Conservation (phyloP, 92 coral and sea anemone genomes). For the Porites divaricata region DNA sequence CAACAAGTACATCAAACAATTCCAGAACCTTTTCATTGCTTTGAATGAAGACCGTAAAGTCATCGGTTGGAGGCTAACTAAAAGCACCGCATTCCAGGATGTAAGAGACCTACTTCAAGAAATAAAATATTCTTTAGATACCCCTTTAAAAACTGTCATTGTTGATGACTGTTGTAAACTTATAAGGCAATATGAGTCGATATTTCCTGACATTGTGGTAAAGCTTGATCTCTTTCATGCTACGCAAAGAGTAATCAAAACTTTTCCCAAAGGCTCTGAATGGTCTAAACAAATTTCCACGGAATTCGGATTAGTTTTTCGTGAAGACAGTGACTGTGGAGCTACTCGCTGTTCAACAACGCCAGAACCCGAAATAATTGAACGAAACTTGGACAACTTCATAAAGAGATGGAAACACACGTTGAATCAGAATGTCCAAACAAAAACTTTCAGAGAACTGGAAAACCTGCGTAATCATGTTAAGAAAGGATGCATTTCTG, state of each 20-base stretch:
- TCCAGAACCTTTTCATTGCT: constrained; percentile 26
- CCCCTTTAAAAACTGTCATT: background rate
- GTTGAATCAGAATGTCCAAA: constrained; percentile 6
- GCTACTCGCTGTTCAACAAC: constrained; percentile 20
- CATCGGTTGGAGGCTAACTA: constrained; percentile 46
- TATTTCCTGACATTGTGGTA: constrained; percentile 11
- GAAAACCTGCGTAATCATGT: constrained; percentile 29
- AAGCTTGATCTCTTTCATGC: constrained; percentile 23
- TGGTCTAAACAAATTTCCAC: constrained; percentile 8
- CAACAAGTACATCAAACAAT: constrained; percentile 14
- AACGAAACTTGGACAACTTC: constrained; percentile 33
- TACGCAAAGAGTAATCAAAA: constrained; percentile 35
- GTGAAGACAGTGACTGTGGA: constrained; percentile 34
- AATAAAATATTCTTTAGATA: constrained; percentile 7
- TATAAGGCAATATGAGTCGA: background rate
- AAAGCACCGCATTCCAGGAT: constrained; percentile 30
- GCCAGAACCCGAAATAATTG: constrained; percentile 25
- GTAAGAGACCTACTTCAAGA: constrained; percentile 24
- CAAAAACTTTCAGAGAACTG: constrained; percentile 9
- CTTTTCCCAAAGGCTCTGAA: constrained; percentile 24
- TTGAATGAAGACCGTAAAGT: constrained; percentile 41
- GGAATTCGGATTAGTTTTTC: constrained; percentile 51
- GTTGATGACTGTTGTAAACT: background rate
- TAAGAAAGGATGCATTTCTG: constrained; percentile 54
- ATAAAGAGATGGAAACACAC: constrained; percentile 42